Base-by-base conservation (phyloP, 2,797 vertebrate species). In the Micrastur ruficollis region DNA sequence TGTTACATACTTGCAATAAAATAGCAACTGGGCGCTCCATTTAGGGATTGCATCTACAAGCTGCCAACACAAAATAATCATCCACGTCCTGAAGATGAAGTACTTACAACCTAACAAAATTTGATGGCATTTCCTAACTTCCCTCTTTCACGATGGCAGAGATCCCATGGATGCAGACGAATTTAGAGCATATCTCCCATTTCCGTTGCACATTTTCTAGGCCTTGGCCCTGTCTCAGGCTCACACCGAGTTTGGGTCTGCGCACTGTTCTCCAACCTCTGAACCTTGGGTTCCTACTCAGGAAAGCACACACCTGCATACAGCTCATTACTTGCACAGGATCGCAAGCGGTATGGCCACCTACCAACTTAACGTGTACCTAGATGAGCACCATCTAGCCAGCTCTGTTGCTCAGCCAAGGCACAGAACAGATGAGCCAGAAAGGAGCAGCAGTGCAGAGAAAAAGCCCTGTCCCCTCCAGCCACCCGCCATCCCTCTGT, bases 361-460 rank as follows among this genome's bases (percentile, higher is more conserved):
- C 50, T 49, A n/a, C 34, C 25, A 50, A 27, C n/a, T 32, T 58
- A n/a, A 5, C 0, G 0, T 2, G 26, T n/a, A 19, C 23, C 14
- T 13, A n/a, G 2, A 12, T 34, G 21, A 50, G 32, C 19, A 58
- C 11, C 46, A 27, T 26, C 29, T 27, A 18, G 26, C 13, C 62
- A 75, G 9, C 27, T 16, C 32, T 34, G 14, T n/a, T 70, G 16
- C 34, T 71, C 86, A 71, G 34, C 11, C 47, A 89, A 91, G 83
- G 81, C 68, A 80, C 8, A 32, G 70, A 90, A 82, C 1, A 2
- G 31, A 53, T 6, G 8, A 68, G 20, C 55, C 76, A 66, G 56
- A 91, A 88, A 55, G 31, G 66, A 89, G 13, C 5, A 90, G 36
- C 11, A 79, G 47, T 9, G 34, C 50, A 44, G 42, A 46, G 44